Evolutionary conservation across 2,888 invertebrate genomes (phyloP), one percentile per base, ranked within the genome.

Genomic region (Agrotis puta): DNA sequence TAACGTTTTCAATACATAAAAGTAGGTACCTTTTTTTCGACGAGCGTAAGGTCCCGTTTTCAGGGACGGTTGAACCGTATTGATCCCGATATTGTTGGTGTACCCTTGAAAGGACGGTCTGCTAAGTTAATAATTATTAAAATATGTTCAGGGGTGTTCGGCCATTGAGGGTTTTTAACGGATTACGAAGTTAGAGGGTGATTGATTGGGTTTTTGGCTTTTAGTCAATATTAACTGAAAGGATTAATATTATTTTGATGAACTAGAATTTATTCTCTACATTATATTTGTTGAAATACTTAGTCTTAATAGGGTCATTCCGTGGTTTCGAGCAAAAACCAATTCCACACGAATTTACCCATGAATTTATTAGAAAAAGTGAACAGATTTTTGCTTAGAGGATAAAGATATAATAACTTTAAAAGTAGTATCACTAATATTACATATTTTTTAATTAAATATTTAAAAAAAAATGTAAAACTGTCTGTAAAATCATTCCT

Each of bases 21-120:
- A 33, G 16, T 11, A 63, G 20, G 48, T 33, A 61, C 27, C 24
- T 51, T 74, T 71, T 84, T 82, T 77, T 70, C 64, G 69, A 56
- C 16, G 47, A 63, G 58, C 11, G 18, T 70, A 72, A 63, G 54
- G 56, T 64, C 69, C 64, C 39, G n/a, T 9, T 57, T 53, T 50
- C 85, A 87, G 88, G 89, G 88, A 75, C 83, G 64, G 53, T 39
- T 33, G 50, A 48, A 48, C 70, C 64, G 79, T 87, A 88, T 88
- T 72, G 89, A 89, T 87, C 86, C 59, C 22, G 64, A 74, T 75
- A 76, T 64, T 53, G 27, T 59, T 18, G 16, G 57, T 75, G 47
- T 75, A 66, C 70, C 72, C 47, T 64, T 50, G 20, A 39, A 53
- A 64, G 70, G 62, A 64, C 66, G 56, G 68, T 22, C 53, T 57